phyloP scores from a whole-genome alignment of 2,113 vertebrate genomes.

The Pseudorectes ferrugineus region DNA sequence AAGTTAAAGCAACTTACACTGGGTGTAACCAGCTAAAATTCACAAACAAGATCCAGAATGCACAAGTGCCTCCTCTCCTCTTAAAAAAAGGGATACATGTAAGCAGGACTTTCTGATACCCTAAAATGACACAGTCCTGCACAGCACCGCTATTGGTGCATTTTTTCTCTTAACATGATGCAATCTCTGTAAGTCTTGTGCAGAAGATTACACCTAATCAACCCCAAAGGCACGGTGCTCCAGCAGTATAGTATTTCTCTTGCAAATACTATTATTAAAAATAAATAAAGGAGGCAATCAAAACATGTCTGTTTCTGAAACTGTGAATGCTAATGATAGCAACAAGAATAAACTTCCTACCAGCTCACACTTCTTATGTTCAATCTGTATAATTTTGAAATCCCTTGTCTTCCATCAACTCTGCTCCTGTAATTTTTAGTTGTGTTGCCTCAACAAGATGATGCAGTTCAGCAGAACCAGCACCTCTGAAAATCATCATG shows the following conservation, averaged over 20 bases:
- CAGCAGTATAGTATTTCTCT: background rate
- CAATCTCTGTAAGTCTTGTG: background rate
- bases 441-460: background rate
- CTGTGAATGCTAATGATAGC: background rate
- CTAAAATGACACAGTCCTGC: background rate
- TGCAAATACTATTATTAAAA: constrained; percentile 16
- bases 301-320: constrained; percentile 15
- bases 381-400: background rate
- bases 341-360: background rate
- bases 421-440: background rate
- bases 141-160: background rate
- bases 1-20: background rate
- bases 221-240: background rate
- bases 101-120: background rate
- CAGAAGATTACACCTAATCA: constrained; percentile 15
- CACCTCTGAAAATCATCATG: background rate
- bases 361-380: background rate
- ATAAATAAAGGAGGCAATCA: constrained; percentile 15
- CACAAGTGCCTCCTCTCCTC: background rate
- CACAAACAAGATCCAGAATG: background rate
- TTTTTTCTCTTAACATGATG: background rate
- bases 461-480: background rate
- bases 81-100: background rate
- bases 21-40: background rate
- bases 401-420: background rate